Conservation (phyloP, 1,140 invertebrate species). For the Atopsyche davidsoni region DNA sequence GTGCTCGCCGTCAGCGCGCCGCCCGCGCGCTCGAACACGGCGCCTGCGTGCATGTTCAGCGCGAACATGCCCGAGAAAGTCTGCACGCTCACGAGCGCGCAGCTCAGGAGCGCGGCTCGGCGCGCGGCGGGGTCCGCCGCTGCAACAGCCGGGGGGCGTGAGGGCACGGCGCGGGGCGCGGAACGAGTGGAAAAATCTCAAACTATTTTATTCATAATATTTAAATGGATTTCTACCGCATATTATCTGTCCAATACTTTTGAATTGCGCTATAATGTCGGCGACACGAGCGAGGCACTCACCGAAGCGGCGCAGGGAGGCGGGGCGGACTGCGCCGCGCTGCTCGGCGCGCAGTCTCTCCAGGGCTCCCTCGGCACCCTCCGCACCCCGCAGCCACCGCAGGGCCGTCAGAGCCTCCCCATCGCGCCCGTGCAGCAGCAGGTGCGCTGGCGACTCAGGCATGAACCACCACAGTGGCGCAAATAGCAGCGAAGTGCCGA, state of each 20-base stretch:
- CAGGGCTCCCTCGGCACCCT: slow-evolving; percentile 4
- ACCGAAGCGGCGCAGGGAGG: slow-evolving; percentile 20
- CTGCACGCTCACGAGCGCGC: slow-evolving; percentile 4
- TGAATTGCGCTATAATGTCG: neutral
- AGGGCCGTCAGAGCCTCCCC: slow-evolving; percentile 18
- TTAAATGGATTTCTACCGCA: neutral
- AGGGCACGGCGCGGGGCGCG: slow-evolving; percentile 9
- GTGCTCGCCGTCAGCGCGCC: slow-evolving; percentile 42
- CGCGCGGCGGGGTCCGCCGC: slow-evolving; percentile 15
- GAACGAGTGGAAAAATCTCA: slow-evolving; percentile 4
- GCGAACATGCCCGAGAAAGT: slow-evolving; percentile 25
- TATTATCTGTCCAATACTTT: neutral
- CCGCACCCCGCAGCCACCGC: slow-evolving; percentile 15
- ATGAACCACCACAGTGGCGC: slow-evolving; percentile 22
- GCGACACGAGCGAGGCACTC: neutral
- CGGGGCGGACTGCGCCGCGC: slow-evolving; percentile 21
- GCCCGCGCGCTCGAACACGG: slow-evolving; percentile 51
- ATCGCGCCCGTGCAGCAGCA: slow-evolving; percentile 13
- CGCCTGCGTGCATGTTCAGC: slow-evolving; percentile 43
- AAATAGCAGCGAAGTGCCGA: slow-evolving; percentile 8
- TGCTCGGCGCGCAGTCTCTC: slow-evolving; percentile 16
- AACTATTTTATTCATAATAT: slow-evolving; percentile 8
- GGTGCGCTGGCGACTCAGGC: slow-evolving; percentile 23
- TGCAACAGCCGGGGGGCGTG: neutral
- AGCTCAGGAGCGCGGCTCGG: neutral